These are phyloP conservation scores for Chunga burmeisteri DNA, from an alignment of 2,113 vertebrate species.

Conservation along the genomic window DNA sequence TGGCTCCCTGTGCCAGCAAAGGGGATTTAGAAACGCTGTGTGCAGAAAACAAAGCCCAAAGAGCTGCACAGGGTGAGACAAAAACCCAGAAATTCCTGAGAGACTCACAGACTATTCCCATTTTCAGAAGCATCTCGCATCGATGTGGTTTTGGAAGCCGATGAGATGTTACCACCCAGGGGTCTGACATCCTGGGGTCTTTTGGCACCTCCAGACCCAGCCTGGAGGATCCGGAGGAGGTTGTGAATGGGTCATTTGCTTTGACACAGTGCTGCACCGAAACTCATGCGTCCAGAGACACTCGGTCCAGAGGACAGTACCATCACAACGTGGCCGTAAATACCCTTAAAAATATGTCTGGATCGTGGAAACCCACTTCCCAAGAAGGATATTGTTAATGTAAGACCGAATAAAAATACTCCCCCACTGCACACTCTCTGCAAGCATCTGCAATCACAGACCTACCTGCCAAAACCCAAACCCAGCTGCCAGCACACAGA, in stretches of 20 bases:
- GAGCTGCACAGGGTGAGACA: neutral
- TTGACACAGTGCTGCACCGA: neutral
- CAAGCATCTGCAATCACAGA: neutral
- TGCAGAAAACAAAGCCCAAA: neutral
- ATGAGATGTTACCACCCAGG: neutral
- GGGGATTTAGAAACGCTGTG: neutral
- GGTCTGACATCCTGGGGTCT: neutral
- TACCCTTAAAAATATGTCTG: neutral
- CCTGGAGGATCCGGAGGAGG: neutral
- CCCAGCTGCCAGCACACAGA: neutral
- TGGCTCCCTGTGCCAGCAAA: neutral
- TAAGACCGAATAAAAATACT: neutral
- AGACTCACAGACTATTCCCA: neutral
- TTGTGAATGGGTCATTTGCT: neutral
- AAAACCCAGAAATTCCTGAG: neutral
- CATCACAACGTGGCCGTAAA: rapidly evolving
- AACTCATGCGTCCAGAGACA: neutral
- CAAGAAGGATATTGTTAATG: neutral
- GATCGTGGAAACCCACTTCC: neutral
- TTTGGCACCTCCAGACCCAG: neutral
- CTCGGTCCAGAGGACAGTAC: neutral
- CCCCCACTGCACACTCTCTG: rapidly evolving
- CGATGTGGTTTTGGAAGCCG: neutral
- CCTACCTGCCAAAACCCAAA: neutral
- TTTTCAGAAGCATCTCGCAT: neutral